Conservation (phyloP, 2,888 invertebrate species). For the Mythimna ferrago region DNA sequence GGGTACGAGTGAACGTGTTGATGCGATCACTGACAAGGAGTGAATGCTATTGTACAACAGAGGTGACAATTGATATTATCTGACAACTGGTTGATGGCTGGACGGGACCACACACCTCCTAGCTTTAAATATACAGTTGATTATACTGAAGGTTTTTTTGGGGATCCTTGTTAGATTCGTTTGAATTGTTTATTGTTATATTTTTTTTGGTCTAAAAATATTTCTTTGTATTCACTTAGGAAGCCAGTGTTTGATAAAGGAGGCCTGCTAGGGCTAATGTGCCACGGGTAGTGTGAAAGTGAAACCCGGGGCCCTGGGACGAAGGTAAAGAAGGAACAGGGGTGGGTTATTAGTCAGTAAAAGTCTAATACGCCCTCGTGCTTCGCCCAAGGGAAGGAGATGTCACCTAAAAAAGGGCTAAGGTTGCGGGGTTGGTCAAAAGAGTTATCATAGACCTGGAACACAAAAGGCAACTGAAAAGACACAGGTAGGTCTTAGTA, state of each 20-base stretch:
- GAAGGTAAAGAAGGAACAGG: too few species aligned
- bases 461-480: too few species aligned
- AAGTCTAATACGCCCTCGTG: too few species aligned
- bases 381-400: too few species aligned
- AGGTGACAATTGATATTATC: conserved; percentile 78
- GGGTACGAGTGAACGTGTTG: conserved; percentile 62
- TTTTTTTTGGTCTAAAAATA: background rate
- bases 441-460: too few species aligned
- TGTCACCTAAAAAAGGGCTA: too few species aligned
- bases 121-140: conserved; percentile 40
- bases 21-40: conserved; percentile 73
- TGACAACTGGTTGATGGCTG: conserved; percentile 78
- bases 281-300: too few species aligned
- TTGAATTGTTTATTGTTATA: conserved; percentile 1
- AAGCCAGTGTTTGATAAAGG: background rate
- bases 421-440: too few species aligned
- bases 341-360: too few species aligned
- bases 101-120: conserved; percentile 77
- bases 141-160: conserved; percentile 24
- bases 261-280: too few species aligned
- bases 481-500: too few species aligned
- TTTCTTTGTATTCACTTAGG: background rate
- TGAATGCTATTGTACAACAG: conserved; percentile 68
- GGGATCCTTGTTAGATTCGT: conserved; percentile 1
- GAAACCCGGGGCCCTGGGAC: too few species aligned